phyloP scores from a whole-genome alignment of 2,113 vertebrate genomes.

The Scolopax mira region DNA sequence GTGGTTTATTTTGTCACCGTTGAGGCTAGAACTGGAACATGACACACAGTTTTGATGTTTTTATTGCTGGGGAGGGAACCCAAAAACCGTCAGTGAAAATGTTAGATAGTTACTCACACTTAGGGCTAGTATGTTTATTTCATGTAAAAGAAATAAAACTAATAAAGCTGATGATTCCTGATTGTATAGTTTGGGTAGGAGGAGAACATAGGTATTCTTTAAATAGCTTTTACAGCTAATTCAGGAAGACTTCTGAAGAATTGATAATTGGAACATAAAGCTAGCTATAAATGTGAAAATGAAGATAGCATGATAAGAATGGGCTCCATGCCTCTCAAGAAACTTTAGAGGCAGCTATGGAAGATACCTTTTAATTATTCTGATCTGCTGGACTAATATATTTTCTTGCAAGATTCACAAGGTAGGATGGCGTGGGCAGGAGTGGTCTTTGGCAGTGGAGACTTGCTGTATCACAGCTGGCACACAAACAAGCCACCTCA shows the following conservation, averaged over 20 bases:
- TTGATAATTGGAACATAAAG: background rate
- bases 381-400: rapidly evolving
- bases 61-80: background rate
- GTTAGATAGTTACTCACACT: too few species aligned
- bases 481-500: background rate
- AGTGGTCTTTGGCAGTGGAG: background rate
- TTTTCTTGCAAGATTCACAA: background rate
- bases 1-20: background rate
- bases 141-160: background rate
- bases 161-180: background rate
- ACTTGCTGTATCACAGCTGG: background rate
- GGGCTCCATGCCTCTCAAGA: background rate
- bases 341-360: background rate
- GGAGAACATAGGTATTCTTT: background rate
- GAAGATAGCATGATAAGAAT: too few species aligned
- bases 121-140: rapidly evolving
- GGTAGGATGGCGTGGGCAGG: background rate
- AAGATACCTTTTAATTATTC: background rate
- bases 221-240: background rate
- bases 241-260: background rate
- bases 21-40: background rate
- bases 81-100: background rate
- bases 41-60: background rate
- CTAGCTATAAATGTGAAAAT: background rate
- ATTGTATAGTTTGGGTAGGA: background rate